A percentile compares a stretch with the other conserved stretches of the same genome.
Conservation (phyloP, 1,140 invertebrate genomes). For the Pseudomyrmex flavicornis region DNA sequence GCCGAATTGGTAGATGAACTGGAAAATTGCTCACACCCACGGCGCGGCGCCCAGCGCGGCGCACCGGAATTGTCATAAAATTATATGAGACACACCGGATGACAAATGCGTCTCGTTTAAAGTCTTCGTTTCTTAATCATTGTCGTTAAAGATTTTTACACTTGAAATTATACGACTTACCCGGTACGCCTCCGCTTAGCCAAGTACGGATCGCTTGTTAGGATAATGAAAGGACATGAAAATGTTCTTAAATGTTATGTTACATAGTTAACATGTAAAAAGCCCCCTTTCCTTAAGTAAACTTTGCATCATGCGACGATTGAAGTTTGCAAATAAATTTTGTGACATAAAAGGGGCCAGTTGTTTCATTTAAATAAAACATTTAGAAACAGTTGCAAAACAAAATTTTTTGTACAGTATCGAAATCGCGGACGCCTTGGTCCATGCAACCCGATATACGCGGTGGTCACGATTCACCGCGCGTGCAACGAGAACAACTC, state of each 20-base stretch:
- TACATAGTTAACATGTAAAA: neutral
- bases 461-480: constrained; percentile 7
- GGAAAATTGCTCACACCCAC: constrained; percentile 76
- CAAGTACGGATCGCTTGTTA: neutral
- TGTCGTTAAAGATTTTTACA: constrained; percentile 25
- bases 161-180: neutral
- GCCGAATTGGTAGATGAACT: constrained; percentile 74
- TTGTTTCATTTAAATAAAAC: constrained; percentile 9
- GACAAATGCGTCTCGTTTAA: constrained; percentile 53
- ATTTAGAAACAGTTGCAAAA: neutral
- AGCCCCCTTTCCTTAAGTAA: neutral
- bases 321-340: neutral
- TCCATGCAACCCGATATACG: constrained; percentile 60
- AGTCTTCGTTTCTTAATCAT: constrained; percentile 45
- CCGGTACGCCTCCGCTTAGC: neutral
- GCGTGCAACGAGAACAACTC: neutral
- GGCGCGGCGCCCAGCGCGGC: constrained; percentile 14
- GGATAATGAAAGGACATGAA: neutral
- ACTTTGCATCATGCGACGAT: neutral
- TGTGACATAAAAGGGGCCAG: neutral
- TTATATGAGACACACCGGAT: constrained; percentile 39
- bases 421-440: constrained; percentile 36
- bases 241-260: neutral
- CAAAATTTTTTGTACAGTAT: too few relatives aligned
- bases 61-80: constrained; percentile 65